Evolutionary conservation across 2,888 invertebrate species (phyloP), one percentile per base, ranked within the genome.

Genomic region (Drosophila neoperkinsi): DNA sequence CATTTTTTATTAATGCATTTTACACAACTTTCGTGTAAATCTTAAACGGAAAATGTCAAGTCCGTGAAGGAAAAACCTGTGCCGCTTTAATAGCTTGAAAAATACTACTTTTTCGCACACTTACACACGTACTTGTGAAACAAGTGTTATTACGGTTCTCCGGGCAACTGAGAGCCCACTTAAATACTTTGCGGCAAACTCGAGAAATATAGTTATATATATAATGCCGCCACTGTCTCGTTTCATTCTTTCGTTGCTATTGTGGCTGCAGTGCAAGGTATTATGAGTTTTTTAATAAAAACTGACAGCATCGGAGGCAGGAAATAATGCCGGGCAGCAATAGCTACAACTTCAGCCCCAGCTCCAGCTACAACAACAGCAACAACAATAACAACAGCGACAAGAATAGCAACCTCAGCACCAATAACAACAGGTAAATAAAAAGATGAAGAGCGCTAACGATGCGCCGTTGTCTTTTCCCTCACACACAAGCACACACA

Each of bases 241-340:
- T 31, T 49, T 46, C 49, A 9, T 21, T 55, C 6, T 7, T 30
- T n/a, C 25, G 16, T 71, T 41, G 46, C 30, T 43, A 31, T 66
- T 70, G 51, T 51, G 49, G 70, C 66, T 34, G 63, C 75, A 65
- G 57, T 68, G 72, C 68, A 69, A 62, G 65, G 68, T 61, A 76
- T 79, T 85, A 82, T 82, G 82, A 85, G 77, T 71, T 85, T 85
- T 85, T 82, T 82, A 85, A 82, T 82, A 82, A 76, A 82, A 85
- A 73, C 71, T 73, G 77, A 76, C 81, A 73, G 71, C 72, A 63
- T 63, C 72, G 59, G 36, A 63, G 53, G 62, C 74, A 60, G 81
- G 50, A 71, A 67, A 82, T 84, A 79, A 75, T 79, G 75, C 56
- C 70, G 57, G 50, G 59, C 68, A 46, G 57, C 55, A 56, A 55